Evolutionary conservation across 2,113 vertebrate species (phyloP), one percentile per base, ranked within the genome.

Genomic region (Rhinolophus ferrumequinum): DNA sequence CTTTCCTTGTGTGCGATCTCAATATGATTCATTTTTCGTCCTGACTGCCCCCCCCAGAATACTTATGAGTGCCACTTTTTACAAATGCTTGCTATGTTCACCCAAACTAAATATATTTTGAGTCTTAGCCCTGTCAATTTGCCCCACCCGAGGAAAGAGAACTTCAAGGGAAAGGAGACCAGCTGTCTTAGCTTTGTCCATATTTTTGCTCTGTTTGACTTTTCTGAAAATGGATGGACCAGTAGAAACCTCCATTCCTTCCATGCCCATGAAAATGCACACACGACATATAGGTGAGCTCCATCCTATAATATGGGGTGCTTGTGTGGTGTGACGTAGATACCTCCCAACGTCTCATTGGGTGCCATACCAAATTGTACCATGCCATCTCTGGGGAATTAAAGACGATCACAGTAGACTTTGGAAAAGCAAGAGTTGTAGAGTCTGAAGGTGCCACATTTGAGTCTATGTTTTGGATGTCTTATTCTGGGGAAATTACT

Each of bases 291-390:
- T 35, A 2, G 12, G 8, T 2, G 15, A 56, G 10, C 3, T 2
- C 28, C 21, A 22, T 10, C 1, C 0, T 66, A 9, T 0, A 4
- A 35, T 38, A n/a, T 26, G 80, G 3, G 4, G 0, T 19, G 14
- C 8, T 52, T 22, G 24, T 79, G 47, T 79, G 5, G 1, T 11
- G 1, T n/a, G 35, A 38, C 26, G 16, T 16, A 38, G 35, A 38
- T 30, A 54, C 35, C 33, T 54, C 28, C 8, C 22, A 54, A 1
- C 13, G 28, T 21, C 16, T 81, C 19, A 30, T 22, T 76, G 5
- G 38, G 8, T 70, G 10, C 52, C 21, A 35, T 35, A 2, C 26
- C 38, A 58, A 66, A 52, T 2, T 19, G n/a, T 6, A 50, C n/a
- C 50, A 38, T 33, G 22, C 0, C 0, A 2, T 28, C 26, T 58